Conservation (phyloP, 2,797 vertebrate genomes). For the Lycodopsis pacificus region DNA sequence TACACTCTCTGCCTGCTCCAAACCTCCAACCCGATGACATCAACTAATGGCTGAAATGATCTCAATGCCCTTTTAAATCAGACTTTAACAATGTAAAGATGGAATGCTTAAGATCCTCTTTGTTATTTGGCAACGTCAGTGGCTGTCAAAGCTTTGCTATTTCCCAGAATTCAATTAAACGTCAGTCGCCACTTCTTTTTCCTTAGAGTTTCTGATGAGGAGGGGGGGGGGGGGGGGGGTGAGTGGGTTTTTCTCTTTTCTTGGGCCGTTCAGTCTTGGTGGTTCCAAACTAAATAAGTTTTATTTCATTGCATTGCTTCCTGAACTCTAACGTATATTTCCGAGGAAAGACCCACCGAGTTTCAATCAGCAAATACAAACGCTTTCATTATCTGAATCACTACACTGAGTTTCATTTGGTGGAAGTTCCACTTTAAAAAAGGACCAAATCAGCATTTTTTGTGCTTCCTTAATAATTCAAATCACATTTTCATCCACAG, state of each 20-base stretch:
- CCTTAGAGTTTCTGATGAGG: background rate
- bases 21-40: conserved; percentile 26
- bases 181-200: background rate
- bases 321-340: background rate
- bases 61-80: conserved; percentile 12
- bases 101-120: background rate
- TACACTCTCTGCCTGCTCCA: background rate
- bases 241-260: background rate
- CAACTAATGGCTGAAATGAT: conserved; percentile 11
- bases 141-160: background rate
- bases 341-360: background rate
- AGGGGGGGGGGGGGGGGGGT: background rate
- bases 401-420: background rate
- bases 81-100: background rate
- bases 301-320: background rate
- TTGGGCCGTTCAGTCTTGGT: background rate
- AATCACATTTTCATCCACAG: background rate
- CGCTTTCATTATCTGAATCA: background rate
- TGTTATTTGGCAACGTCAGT: conserved; percentile 10
- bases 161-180: conserved; percentile 5
- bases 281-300: background rate
- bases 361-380: conserved; percentile 9
- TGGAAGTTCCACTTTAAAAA: background rate
- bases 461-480: background rate
- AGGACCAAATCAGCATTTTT: background rate